Conservation (phyloP, 2,113 vertebrate genomes). For the Chroicocephalus ridibundus region DNA sequence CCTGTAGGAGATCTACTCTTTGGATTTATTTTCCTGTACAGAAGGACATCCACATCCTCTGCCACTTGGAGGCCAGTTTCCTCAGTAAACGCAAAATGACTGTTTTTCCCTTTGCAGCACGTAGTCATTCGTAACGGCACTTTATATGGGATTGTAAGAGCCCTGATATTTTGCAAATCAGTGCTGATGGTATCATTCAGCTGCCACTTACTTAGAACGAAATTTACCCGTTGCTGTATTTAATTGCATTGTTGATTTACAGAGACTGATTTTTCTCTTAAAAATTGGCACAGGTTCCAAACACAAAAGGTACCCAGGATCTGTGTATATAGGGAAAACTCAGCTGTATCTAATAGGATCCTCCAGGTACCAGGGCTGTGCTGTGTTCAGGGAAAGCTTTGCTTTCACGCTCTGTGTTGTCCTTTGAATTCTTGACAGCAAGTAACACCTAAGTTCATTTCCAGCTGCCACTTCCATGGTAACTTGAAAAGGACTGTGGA, state of each 20-base stretch:
- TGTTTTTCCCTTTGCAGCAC: not conserved
- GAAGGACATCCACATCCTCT: not conserved
- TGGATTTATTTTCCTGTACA: not conserved
- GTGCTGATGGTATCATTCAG: not conserved
- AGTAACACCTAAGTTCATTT: not conserved
- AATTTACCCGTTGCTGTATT: not conserved
- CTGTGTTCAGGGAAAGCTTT: not conserved
- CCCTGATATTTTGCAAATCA: not conserved
- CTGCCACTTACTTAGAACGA: not conserved
- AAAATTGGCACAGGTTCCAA: not conserved
- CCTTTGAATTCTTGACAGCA: not conserved
- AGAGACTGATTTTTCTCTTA: not conserved
- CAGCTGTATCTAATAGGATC: not conserved
- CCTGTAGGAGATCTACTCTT: not conserved
- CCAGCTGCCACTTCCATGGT: not conserved
- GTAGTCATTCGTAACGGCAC: accelerated
- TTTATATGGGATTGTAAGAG: not conserved
- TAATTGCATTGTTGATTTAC: not conserved
- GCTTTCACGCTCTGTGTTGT: not conserved
- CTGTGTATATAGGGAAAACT: not conserved
- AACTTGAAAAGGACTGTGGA: not conserved
- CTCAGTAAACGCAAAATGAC: not conserved
- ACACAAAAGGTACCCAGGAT: not conserved
- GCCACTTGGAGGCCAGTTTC: not conserved
- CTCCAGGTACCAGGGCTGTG: not conserved